Percentiles rank a stretch among this genome's conserved stretches.
Evolutionary conservation across 2,888 invertebrate species (phyloP).

Genomic region (Sarcophaga caerulescens): DNA sequence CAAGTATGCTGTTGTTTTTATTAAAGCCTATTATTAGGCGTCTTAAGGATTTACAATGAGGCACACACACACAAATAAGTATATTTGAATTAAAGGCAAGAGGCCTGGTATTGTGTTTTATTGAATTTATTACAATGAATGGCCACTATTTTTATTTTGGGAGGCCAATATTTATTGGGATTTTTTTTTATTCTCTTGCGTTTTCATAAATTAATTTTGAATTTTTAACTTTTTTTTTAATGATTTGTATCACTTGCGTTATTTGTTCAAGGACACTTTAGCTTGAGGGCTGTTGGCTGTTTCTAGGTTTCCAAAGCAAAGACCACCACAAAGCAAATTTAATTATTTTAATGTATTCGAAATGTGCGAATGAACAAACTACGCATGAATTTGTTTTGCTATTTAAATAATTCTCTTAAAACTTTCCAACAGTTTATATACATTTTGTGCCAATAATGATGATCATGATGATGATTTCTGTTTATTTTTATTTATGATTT

Average conservation of each 20-base stretch:
- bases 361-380: not conserved
- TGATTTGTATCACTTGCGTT: not conserved
- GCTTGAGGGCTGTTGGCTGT: not conserved
- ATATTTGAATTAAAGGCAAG: no score
- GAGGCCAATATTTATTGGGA: no score
- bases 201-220: no score
- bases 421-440: slow-evolving; percentile 44
- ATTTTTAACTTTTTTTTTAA: not conserved
- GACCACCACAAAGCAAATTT: slow-evolving; percentile 17
- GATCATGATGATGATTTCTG: no score
- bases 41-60: slow-evolving; percentile 29
- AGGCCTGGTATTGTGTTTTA: no score
- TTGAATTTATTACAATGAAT: no score
- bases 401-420: not conserved
- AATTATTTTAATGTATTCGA: slow-evolving; percentile 53
- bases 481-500: no score
- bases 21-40: slow-evolving; percentile 48
- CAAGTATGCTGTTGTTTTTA: not conserved
- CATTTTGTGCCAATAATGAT: not conserved
- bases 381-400: no score
- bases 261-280: not conserved
- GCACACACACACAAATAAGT: no score
- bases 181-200: no score
- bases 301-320: slow-evolving; percentile 15
- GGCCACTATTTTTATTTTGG: no score